phyloP scores from a whole-genome alignment of 2,113 vertebrate species.

The Ondatra zibethicus region DNA sequence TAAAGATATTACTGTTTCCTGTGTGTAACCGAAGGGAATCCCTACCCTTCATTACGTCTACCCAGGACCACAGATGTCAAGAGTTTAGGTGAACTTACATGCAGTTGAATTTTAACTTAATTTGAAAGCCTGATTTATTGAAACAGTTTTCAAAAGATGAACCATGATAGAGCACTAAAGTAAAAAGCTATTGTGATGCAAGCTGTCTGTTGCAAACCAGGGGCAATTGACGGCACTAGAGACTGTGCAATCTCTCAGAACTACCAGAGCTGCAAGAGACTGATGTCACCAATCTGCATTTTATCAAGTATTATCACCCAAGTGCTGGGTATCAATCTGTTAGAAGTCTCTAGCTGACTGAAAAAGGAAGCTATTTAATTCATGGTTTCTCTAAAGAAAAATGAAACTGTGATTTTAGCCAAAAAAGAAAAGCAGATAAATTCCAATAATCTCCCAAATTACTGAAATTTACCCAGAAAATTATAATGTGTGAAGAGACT shows the following conservation, averaged over 20 bases:
- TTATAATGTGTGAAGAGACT: slow-evolving; percentile 29
- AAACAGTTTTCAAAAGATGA: slow-evolving; percentile 61
- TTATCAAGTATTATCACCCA: slow-evolving; percentile 61
- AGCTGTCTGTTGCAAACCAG: slow-evolving; percentile 42
- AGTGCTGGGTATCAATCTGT: slow-evolving; percentile 57
- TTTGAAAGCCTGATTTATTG: slow-evolving; percentile 47
- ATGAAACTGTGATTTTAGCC: slow-evolving; percentile 58
- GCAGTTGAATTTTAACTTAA: slow-evolving; percentile 58
- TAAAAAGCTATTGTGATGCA: slow-evolving; percentile 61
- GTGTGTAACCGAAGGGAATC: neutral
- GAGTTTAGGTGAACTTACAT: slow-evolving; percentile 18
- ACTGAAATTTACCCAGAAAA: slow-evolving; percentile 60
- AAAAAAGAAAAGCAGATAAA: slow-evolving; percentile 60
- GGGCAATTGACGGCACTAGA: slow-evolving; percentile 48
- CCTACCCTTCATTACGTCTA: neutral
- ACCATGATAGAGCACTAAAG: slow-evolving; percentile 34
- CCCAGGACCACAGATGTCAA: neutral
- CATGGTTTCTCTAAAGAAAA: slow-evolving; percentile 67
- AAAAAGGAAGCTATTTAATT: slow-evolving; percentile 71
- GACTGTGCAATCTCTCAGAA: slow-evolving; percentile 56
- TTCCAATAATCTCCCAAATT: slow-evolving; percentile 37
- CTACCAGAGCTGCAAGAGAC: slow-evolving; percentile 45
- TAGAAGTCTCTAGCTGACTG: slow-evolving; percentile 69
- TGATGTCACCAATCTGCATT: slow-evolving; percentile 55
- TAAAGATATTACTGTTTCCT: neutral